Evolutionary conservation across 1,140 invertebrate species (phyloP), one percentile per base, ranked within the genome.

Genomic region (Meteorus sp.): DNA sequence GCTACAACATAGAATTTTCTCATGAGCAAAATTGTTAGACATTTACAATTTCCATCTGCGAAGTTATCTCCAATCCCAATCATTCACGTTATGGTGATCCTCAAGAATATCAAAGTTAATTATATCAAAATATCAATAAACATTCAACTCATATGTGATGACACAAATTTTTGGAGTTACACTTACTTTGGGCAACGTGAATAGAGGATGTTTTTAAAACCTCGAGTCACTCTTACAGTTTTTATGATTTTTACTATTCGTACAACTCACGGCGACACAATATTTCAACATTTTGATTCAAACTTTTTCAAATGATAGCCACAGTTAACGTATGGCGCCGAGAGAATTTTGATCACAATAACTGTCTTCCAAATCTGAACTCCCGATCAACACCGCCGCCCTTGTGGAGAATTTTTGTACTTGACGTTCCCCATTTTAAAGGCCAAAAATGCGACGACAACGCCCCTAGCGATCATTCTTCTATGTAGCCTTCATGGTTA

Each of bases 161-260:
- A 13, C 17, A 37, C 35, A 37, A 37, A 37, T 37, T 37, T 37
- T 37, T n/a, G 35, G 35, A 15, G 35, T 37, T 37, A 37, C 17
- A 37, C 35, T 37, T 37, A 37, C 35, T 37, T 37, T 37, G n/a
- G 35, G 35, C 35, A 37, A 15, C 35, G n/a, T 37, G 17, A 37
- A 37, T 37, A 37, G 17, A 15, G 35, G 17, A 15, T 37, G n/a
- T 37, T 37, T 37, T 13, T 37, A 11, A 11, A 13, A 15, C 17
- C 17, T 11, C 17, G 17, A 37, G 17, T 37, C 35, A 13, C 17
- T 37, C 17, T 37, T 37, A 37, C 35, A 37, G n/a, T 37, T 37
- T 37, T 19, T 37, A 37, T 37, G n/a, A 37, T 37, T 37, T 7
- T 37, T 37, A n/a, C 35, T 37, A 15, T 37, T 37, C 17, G n/a